phyloP scores from a whole-genome alignment of 2,797 vertebrate species.

The Pteropus rufus region DNA sequence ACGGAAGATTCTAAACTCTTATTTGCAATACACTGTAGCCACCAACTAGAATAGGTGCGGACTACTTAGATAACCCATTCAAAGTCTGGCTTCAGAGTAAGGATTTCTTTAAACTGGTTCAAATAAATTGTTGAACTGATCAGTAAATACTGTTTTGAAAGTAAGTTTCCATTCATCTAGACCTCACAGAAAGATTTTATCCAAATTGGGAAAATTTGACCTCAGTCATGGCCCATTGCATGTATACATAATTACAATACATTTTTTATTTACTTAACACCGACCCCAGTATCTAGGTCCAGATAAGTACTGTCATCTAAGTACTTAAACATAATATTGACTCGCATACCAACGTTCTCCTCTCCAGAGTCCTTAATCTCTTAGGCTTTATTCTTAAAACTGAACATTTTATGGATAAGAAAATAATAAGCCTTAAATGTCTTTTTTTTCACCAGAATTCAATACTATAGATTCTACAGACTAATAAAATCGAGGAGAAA shows the following conservation, averaged over 20 bases:
- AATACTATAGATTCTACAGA: neutral
- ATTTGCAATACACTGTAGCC: neutral
- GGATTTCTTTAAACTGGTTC: neutral
- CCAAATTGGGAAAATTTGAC: neutral
- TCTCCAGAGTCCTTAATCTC: conserved; percentile 7
- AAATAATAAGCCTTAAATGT: neutral
- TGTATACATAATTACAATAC: neutral
- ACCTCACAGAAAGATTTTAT: neutral
- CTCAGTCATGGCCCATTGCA: neutral
- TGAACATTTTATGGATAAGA: conserved; percentile 3
- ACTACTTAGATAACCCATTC: neutral
- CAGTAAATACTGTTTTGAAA: conserved; percentile 19
- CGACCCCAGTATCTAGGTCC: neutral
- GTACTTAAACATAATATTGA: neutral
- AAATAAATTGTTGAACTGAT: conserved; percentile 22
- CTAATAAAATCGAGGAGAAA: neutral
- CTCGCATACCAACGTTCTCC: neutral
- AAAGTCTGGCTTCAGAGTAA: neutral
- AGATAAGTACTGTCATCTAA: neutral
- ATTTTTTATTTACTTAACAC: neutral
- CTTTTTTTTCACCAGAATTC: neutral
- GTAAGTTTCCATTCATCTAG: neutral
- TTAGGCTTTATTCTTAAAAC: conserved; percentile 27
- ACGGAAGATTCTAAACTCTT: neutral
- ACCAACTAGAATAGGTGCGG: neutral